Evolutionary conservation across 2,888 invertebrate species (phyloP), one percentile per base, ranked within the genome.

Genomic region (Catocala fraxini): DNA sequence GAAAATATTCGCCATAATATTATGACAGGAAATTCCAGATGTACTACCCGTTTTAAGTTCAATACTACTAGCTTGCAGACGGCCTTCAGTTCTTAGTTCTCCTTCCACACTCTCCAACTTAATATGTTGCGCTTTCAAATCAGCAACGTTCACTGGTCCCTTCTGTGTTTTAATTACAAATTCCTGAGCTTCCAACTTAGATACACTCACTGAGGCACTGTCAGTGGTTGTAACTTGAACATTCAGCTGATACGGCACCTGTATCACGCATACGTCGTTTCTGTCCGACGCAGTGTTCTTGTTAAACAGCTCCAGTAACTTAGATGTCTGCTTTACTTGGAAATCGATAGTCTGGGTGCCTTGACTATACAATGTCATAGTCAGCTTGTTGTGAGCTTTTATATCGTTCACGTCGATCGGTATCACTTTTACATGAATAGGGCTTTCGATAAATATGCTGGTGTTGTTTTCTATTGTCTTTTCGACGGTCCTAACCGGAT

Each of bases 381-480:
- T 92, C 51, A 94, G 77, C 71, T 85, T 93, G 72, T 94, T 88
- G 63, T 94, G 94, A 56, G 93, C 89, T 51, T 87, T 89, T 42
- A 92, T 58, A 64, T 93, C 91, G 59, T 92, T 90, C 0, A 92
- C 90, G 65, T 94, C 94, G 65, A 94, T 93, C 3, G 94, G 94
- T 65, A 89, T 87, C 51, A 94, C 87, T 72, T 90, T 93, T 49
- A 94, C 94, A 73, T 94, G 94, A 75, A 94, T 94, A 35, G 94
- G 94, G 63, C 94, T 94, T 63, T 94, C 94, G 13, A 94, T 90
- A 61, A 93, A 94, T 59, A 94, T 93, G 70, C 88, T 90, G 12
- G 94, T 92, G 65, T 90, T 92, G 56, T 87, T 89, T 56, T 94
- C 93, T 68, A 94, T 91, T 39, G 89, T 89, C 82, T 94, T 94